A percentile compares a stretch with the other conserved stretches of the same genome.
Evolutionary conservation across 2,797 vertebrate genomes (phyloP).

Genomic region (Tragelaphus oryx): DNA sequence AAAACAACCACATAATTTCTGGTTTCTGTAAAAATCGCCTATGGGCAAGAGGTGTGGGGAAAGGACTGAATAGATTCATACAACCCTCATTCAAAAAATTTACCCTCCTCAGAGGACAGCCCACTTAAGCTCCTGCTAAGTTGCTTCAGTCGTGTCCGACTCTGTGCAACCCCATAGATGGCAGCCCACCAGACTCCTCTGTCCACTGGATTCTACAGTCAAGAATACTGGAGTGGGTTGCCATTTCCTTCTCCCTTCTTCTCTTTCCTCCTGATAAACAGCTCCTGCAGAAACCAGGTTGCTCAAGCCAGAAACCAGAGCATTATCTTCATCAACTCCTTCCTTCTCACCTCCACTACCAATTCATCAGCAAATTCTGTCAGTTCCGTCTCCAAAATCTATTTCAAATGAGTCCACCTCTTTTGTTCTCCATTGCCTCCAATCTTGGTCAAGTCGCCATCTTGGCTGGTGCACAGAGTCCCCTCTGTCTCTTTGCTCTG

Average conservation of each 20-base stretch:
- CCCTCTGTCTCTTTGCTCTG: background rate
- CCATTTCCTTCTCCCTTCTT: too few species aligned
- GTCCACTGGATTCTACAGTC: too few species aligned
- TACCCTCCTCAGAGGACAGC: background rate
- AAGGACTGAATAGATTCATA: background rate
- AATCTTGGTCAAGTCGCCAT: background rate
- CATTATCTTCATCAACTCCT: background rate
- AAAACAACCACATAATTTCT: background rate
- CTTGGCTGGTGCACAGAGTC: too few species aligned
- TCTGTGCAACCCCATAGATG: too few species aligned
- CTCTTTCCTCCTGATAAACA: background rate
- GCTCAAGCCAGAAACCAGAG: background rate
- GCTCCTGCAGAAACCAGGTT: background rate
- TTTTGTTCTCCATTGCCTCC: background rate
- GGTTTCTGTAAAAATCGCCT: background rate
- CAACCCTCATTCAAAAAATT: background rate
- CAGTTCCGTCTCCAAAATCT: background rate
- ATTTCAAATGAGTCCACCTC: background rate
- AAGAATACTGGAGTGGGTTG: too few species aligned
- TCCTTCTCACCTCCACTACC: background rate
- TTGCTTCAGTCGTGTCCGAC: too few species aligned
- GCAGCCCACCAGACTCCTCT: too few species aligned
- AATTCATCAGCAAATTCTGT: background rate
- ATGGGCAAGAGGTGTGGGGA: background rate
- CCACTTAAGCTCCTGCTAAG: too few species aligned